phyloP scores from a whole-genome alignment of 2,888 invertebrate species.

The Pseudoips prasinana region DNA sequence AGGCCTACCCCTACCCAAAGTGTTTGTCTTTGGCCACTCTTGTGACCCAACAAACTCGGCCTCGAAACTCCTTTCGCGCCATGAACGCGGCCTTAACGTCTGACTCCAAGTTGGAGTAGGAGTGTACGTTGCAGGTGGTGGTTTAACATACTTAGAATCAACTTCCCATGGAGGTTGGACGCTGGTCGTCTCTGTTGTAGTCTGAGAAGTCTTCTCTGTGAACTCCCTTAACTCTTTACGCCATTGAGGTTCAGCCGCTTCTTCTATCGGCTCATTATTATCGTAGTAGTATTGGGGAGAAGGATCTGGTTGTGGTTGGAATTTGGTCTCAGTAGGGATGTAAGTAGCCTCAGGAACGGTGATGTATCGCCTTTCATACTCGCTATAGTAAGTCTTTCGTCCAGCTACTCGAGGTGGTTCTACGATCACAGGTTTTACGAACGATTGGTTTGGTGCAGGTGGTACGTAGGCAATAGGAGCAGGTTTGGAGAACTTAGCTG shows the following conservation, averaged over 20 bases:
- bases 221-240: conserved; percentile 75
- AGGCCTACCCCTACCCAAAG: conserved; percentile 68
- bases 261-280: conserved; percentile 65
- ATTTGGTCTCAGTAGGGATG: conserved; percentile 66
- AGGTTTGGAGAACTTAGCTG: conserved; percentile 60
- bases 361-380: conserved; percentile 75
- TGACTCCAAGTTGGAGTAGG: conserved; percentile 75
- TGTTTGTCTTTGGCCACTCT: conserved; percentile 69
- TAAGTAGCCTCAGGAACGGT: conserved; percentile 73
- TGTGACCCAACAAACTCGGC: too few species aligned
- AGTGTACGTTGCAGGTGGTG: conserved; percentile 50
- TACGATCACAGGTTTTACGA: conserved; percentile 54
- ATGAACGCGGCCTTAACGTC: conserved; percentile 68
- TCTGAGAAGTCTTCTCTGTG: conserved; percentile 66
- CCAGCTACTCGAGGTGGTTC: conserved; percentile 60
- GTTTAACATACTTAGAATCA: conserved; percentile 56
- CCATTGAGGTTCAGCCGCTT: conserved; percentile 71
- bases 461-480: conserved; percentile 67
- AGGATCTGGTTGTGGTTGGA: conserved; percentile 68
- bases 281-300: conserved; percentile 75
- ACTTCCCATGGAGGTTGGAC: conserved; percentile 72
- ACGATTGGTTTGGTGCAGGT: conserved; percentile 75
- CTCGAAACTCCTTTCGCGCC: conserved; percentile 73
- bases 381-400: conserved; percentile 75
- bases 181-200: conserved; percentile 50